Evolutionary conservation across 2,797 vertebrate species (phyloP).

Genomic region (Orientallactaga sibirica): DNA sequence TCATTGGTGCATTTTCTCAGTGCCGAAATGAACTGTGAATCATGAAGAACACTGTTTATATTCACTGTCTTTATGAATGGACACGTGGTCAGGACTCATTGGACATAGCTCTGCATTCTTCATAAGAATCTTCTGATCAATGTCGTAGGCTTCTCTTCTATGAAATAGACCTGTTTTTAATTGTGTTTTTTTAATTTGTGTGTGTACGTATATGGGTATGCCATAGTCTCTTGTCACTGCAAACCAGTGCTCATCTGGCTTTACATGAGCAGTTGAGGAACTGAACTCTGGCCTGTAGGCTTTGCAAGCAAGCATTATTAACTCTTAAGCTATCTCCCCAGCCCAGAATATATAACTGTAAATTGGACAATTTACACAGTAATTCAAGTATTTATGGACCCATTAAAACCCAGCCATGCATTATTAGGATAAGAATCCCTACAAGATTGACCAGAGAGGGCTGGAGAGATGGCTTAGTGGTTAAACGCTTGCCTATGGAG

Average conservation of each 20-base stretch:
- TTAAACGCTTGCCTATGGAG: too few species aligned
- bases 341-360: too few species aligned
- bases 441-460: neutral
- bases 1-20: conserved; percentile 18
- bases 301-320: too few species aligned
- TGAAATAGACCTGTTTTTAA: neutral
- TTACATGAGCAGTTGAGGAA: too few species aligned
- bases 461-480: too few species aligned
- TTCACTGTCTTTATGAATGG: conserved; percentile 22
- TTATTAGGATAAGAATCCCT: neutral
- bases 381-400: neutral
- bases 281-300: too few species aligned
- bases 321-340: too few species aligned
- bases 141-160: neutral
- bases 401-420: neutral
- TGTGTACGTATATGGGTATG: too few species aligned
- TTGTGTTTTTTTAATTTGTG: too few species aligned
- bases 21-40: neutral
- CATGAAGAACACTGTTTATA: neutral
- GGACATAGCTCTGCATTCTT: neutral
- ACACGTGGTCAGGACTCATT: neutral
- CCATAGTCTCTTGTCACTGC: too few species aligned
- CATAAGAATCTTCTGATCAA: neutral
- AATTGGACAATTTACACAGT: neutral
- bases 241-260: too few species aligned